These are phyloP conservation scores for Atherinosoma microstoma DNA, from an alignment of 2,797 vertebrate species.

Conservation along the genomic window DNA sequence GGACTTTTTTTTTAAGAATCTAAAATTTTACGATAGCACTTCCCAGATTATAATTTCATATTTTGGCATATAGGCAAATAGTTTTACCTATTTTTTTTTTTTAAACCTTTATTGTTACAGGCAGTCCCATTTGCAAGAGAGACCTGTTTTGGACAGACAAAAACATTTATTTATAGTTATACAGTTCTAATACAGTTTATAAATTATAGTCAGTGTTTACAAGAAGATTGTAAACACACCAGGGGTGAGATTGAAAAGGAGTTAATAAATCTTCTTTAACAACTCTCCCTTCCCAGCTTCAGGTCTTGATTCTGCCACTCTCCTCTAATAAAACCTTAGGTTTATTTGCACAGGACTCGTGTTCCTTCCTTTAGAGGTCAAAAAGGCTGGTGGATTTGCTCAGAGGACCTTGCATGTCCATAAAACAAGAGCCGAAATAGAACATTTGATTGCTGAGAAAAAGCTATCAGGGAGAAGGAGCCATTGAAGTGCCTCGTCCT, in stretches of 20 bases:
- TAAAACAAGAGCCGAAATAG: constrained; percentile 31
- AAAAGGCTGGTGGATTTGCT: constrained; percentile 25
- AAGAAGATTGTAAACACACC: not conserved
- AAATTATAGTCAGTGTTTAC: no score
- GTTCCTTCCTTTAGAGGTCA: constrained; percentile 3
- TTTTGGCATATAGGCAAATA: no score
- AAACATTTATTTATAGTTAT: no score
- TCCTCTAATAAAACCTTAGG: not conserved
- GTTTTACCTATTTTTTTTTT: no score
- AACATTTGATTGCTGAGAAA: constrained; percentile 53
- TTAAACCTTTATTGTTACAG: no score
- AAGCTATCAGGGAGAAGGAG: constrained; percentile 29
- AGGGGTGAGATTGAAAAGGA: not conserved
- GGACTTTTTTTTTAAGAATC: no score
- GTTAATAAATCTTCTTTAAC: not conserved
- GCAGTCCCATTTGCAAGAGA: no score
- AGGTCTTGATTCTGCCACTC: not conserved
- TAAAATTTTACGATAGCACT: no score
- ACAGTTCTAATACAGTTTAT: no score
- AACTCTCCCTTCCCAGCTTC: not conserved
- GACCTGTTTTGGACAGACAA: no score
- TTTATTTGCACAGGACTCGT: not conserved
- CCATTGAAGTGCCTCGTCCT: constrained; percentile 19
- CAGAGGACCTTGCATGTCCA: constrained; percentile 9
- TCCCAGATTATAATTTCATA: no score